Evolutionary conservation across 2,113 vertebrate genomes (phyloP).

Genomic region (Sinocyclocheilus grahami): DNA sequence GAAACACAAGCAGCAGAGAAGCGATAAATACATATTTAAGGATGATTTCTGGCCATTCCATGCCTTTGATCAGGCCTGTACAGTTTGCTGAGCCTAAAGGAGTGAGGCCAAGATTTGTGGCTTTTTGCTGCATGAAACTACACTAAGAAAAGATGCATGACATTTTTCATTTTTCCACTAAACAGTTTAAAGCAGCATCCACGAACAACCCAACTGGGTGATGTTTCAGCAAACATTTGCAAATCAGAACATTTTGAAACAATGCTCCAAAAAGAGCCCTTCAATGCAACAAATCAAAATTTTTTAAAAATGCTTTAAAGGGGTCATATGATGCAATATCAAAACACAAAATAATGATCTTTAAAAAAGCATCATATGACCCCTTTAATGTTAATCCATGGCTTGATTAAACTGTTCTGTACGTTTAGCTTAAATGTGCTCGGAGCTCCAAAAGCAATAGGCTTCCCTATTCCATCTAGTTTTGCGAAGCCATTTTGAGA

Average conservation of each 20-base stretch:
- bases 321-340: no score
- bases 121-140: not conserved
- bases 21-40: conserved; percentile 50
- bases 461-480: no score
- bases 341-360: no score
- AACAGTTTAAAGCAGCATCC: not conserved
- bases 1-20: conserved; percentile 33
- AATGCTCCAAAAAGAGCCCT: not conserved
- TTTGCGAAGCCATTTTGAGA: no score
- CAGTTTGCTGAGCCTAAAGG: conserved; percentile 7
- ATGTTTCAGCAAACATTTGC: not conserved
- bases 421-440: no score
- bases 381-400: no score
- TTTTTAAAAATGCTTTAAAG: no score
- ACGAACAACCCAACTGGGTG: not conserved
- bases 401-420: no score
- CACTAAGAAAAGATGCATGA: not conserved
- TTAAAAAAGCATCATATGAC: no score
- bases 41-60: conserved; percentile 50
- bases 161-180: not conserved
- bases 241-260: not conserved
- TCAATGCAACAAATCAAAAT: not conserved
- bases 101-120: not conserved
- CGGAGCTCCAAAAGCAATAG: no score
- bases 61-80: conserved; percentile 44